Evolutionary conservation across 2,797 vertebrate species (phyloP).

Genomic region (Yasuhikotakia modesta): DNA sequence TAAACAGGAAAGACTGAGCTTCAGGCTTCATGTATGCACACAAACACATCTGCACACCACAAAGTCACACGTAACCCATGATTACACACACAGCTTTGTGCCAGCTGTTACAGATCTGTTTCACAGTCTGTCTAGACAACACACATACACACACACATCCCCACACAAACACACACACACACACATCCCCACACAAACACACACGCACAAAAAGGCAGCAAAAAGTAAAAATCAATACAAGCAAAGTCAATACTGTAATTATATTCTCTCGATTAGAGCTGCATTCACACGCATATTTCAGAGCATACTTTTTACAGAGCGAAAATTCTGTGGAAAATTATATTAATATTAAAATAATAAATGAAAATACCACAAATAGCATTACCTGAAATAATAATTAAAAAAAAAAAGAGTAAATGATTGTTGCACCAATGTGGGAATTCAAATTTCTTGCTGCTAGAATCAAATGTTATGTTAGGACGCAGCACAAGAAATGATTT

Average conservation of each 20-base stretch:
- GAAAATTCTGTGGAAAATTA: too few relatives aligned
- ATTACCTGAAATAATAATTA: too few relatives aligned
- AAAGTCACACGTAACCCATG: conserved; percentile 46
- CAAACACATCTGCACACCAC: conserved; percentile 37
- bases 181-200: too few relatives aligned
- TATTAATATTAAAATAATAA: too few relatives aligned
- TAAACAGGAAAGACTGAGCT: neutral
- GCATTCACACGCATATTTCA: conserved; percentile 30
- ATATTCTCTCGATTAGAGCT: conserved; percentile 25
- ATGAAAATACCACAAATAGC: too few relatives aligned
- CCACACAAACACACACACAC: neutral
- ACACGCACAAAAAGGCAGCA: conserved; percentile 17
- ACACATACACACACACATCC: too few relatives aligned
- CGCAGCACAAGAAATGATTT: too few relatives aligned
- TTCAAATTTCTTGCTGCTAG: too few relatives aligned
- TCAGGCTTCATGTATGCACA: neutral
- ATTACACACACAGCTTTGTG: conserved; percentile 48
- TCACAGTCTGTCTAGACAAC: conserved; percentile 3
- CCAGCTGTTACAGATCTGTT: conserved; percentile 45
- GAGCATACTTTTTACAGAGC: neutral
- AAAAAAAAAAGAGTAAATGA: too few relatives aligned
- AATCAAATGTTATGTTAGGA: too few relatives aligned
- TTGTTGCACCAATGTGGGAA: too few relatives aligned
- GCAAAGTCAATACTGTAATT: conserved; percentile 34
- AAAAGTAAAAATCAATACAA: conserved; percentile 32